Evolutionary conservation across 2,113 vertebrate species (phyloP), one percentile per base, ranked within the genome.

Genomic region (Leucopternis melanops): DNA sequence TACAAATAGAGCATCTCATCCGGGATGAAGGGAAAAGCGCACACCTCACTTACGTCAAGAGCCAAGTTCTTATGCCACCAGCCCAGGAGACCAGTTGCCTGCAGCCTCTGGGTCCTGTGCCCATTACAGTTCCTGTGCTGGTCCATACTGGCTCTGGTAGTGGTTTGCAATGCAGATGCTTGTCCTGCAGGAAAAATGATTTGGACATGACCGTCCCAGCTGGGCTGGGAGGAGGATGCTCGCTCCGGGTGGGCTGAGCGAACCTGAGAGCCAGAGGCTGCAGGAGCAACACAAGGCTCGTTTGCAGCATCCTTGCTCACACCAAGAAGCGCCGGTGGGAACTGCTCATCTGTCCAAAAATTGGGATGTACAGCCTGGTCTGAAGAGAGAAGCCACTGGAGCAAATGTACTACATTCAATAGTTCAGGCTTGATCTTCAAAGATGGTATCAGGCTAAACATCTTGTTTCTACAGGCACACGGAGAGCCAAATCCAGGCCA

Each of bases 391-490:
- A 75, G 22, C 54, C 54, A 25, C 34, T 16, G 23, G 38, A 52
- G 34, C 54, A 77, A 45, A 6, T 8, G 8, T 22, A 34, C 40
- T 34, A 29, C 49, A 25, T 44, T 29, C 14, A 5, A 9, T 40
- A 62, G 63, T 23, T 62, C 20, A 47, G 29, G n/a, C 21, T 25
- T 75, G 44, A 34, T 44, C 55, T 55, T 38, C 36, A 25, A 25
- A 47, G 63, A 55, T 15, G 4, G 1, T 26, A 47, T 8, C 49
- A 49, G 8, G 40, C 34, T 42, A 31, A 70, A 47, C 0, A 0
- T 32, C 29, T 34, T 38, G 22, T 45, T 69, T n/a, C 54, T 25
- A 20, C 20, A 25, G 13, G 26, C 54, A 63, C 5, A 0, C 3
- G 20, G 23, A 49, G 21, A 38, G 49, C 44, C 38, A 32, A 61